Evolutionary conservation across 2,888 invertebrate genomes (phyloP).

Genomic region (Nipponacmea schrenckii): DNA sequence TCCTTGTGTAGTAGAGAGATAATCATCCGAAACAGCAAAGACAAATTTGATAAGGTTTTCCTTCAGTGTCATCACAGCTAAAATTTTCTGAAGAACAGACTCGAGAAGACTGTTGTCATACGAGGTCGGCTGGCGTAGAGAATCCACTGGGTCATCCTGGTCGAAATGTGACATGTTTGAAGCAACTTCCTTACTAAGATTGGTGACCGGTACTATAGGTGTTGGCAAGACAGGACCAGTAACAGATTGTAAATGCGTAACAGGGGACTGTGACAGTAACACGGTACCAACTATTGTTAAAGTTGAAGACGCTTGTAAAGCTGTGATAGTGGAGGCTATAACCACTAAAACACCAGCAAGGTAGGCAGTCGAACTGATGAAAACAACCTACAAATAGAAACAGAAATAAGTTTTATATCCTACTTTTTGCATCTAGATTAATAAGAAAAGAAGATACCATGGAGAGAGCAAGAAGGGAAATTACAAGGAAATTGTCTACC

Average conservation of each 20-base stretch:
- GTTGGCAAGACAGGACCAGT: slow-evolving; percentile 2
- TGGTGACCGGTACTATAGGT: neutral
- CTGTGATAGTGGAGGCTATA: slow-evolving; percentile 72
- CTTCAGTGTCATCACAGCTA: slow-evolving; percentile 42
- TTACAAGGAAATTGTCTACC: no score
- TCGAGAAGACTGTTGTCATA: slow-evolving; percentile 18
- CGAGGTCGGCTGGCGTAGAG: neutral
- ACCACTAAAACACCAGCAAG: slow-evolving; percentile 74
- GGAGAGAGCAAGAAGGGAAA: no score
- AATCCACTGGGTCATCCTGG: neutral
- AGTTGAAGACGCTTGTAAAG: slow-evolving; percentile 40
- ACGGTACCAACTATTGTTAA: slow-evolving; percentile 35
- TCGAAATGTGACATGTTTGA: neutral
- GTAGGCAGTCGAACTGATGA: slow-evolving; percentile 75
- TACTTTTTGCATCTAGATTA: no score
- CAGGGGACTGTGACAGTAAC: slow-evolving; percentile 10
- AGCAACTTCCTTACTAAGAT: neutral
- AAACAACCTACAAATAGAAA: slow-evolving; percentile 68
- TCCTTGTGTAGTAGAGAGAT: neutral
- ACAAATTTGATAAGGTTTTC: slow-evolving; percentile 39
- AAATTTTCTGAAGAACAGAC: slow-evolving; percentile 37
- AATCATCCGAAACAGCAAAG: slow-evolving; percentile 28
- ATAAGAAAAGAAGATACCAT: no score
- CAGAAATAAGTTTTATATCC: no score
- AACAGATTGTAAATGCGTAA: slow-evolving; percentile 4